phyloP scores from a whole-genome alignment of 2,888 invertebrate species.

The Megastigmus dorsalis region DNA sequence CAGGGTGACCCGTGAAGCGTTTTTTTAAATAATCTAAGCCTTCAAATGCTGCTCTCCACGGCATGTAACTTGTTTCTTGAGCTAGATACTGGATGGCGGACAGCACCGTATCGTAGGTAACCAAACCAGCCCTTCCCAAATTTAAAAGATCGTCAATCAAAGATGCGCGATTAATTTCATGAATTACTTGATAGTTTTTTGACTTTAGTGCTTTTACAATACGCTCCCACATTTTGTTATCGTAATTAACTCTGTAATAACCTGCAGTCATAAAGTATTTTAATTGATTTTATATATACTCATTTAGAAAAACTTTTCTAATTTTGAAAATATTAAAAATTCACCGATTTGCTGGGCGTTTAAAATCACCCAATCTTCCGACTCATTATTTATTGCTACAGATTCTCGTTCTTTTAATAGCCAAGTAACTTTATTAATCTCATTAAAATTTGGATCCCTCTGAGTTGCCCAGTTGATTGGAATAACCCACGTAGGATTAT shows the following conservation, averaged over 20 bases:
- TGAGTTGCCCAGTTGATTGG: slow-evolving; percentile 84
- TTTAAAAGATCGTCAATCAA: slow-evolving; percentile 76
- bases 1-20: slow-evolving; percentile 66
- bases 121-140: slow-evolving; percentile 75
- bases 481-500: slow-evolving; percentile 81
- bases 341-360: slow-evolving; percentile 84
- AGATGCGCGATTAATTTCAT: slow-evolving; percentile 76
- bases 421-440: slow-evolving; percentile 75
- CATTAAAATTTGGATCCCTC: slow-evolving; percentile 59
- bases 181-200: slow-evolving; percentile 69
- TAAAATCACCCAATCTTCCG: slow-evolving; percentile 81
- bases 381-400: slow-evolving; percentile 67
- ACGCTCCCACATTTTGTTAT: slow-evolving; percentile 75
- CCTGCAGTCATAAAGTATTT: slow-evolving; percentile 72
- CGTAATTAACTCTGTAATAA: slow-evolving; percentile 79
- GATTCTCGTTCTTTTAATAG: slow-evolving; percentile 65
- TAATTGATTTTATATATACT: no score
- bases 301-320: neutral
- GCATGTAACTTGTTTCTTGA: slow-evolving; percentile 74
- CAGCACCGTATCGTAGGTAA: slow-evolving; percentile 81
- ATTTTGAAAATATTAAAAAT: neutral
- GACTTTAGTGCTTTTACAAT: slow-evolving; percentile 75
- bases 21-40: slow-evolving; percentile 59
- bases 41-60: slow-evolving; percentile 74
- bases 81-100: slow-evolving; percentile 75